Evolutionary conservation across 1,140 invertebrate species (phyloP).

Genomic region (Cotesia vestalis): DNA sequence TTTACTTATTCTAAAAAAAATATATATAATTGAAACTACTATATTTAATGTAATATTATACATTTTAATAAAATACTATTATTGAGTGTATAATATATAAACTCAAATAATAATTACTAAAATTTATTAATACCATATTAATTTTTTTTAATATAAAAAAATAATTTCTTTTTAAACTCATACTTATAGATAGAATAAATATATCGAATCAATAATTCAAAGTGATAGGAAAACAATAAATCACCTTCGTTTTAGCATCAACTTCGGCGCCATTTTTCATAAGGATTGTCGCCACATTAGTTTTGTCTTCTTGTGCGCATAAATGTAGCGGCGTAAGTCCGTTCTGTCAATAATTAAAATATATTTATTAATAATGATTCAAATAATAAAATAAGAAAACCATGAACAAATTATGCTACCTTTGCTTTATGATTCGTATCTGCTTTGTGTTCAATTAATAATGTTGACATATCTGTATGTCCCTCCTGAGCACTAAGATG

Average conservation of each 20-base stretch:
- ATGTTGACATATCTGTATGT: constrained; percentile 89
- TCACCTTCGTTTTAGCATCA: constrained; percentile 81
- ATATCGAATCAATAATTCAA: not conserved
- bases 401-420: constrained; percentile 60
- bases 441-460: constrained; percentile 88
- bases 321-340: constrained; percentile 91
- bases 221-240: not conserved
- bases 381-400: constrained; percentile 23
- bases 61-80: no score
- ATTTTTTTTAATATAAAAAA: constrained; percentile 18
- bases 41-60: not conserved
- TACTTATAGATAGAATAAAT: constrained; percentile 16
- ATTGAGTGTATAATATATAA: no score
- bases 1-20: constrained; percentile 9
- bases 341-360: constrained; percentile 67
- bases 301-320: constrained; percentile 92
- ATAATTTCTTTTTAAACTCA: not conserved
- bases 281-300: constrained; percentile 85
- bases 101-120: no score
- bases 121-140: constrained; percentile 21
- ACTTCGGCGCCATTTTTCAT: constrained; percentile 83
- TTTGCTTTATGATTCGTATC: constrained; percentile 87
- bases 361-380: constrained; percentile 19
- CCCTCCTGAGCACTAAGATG: constrained; percentile 95
- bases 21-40: not conserved